Conservation (phyloP, 2,113 vertebrate species). For the Clarias macrocephalus region DNA sequence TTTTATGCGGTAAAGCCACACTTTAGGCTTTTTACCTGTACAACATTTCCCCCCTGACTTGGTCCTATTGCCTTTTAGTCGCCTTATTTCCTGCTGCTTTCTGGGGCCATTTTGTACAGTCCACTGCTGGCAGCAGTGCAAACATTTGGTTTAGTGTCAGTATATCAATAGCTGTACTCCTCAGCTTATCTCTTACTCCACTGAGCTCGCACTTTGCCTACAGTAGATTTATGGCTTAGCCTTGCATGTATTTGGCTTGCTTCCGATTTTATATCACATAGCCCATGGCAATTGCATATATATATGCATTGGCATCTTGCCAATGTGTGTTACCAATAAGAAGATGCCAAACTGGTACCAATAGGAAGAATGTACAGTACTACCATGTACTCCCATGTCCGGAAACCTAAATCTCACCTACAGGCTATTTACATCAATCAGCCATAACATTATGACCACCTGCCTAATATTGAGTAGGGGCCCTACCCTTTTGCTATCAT, state of each 20-base stretch:
- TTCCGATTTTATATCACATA: background rate
- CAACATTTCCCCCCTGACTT: background rate
- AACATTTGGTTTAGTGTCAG: constrained; percentile 12
- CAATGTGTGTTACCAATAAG: background rate
- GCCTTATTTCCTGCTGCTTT: constrained; percentile 3
- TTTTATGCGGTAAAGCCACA: background rate
- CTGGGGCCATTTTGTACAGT: background rate
- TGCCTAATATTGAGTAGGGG: too few species aligned
- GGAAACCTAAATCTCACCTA: background rate
- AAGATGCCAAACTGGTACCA: too few species aligned
- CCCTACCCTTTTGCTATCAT: too few species aligned
- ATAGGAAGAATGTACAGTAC: background rate
- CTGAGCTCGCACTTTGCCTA: background rate
- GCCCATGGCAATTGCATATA: background rate
- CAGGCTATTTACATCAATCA: background rate
- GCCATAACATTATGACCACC: too few species aligned
- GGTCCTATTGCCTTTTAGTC: background rate
- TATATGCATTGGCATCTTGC: background rate
- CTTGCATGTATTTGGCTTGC: background rate
- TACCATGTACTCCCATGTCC: background rate
- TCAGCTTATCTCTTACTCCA: constrained; percentile 20
- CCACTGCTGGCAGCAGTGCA: background rate
- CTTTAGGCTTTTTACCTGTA: background rate
- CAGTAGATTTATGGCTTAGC: constrained; percentile 11
- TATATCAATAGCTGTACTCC: constrained; percentile 23